Conservation (phyloP, 2,797 vertebrate genomes). For the Betta splendens region DNA sequence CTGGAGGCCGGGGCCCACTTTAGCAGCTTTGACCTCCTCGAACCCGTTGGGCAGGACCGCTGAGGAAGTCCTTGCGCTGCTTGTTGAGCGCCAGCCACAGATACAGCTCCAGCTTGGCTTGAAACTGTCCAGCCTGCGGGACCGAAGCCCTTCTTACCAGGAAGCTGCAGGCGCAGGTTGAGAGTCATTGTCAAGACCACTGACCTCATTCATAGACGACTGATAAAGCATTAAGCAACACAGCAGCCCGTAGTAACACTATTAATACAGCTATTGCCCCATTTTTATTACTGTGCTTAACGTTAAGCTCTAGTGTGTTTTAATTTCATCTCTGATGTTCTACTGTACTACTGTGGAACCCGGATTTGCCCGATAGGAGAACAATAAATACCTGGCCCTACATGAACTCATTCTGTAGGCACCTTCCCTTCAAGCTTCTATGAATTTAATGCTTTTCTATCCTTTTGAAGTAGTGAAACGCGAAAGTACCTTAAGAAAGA, state of each 20-base stretch:
- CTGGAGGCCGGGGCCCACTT: constrained; percentile 78
- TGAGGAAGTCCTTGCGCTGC: constrained; percentile 92
- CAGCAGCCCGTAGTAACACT: no score
- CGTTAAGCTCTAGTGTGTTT: no score
- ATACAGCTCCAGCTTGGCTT: constrained; percentile 96
- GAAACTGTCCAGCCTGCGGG: constrained; percentile 95
- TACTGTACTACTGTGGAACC: no score
- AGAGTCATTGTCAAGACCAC: no score
- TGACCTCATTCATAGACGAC: not conserved
- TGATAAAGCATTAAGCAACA: constrained; percentile 2
- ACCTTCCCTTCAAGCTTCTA: not conserved
- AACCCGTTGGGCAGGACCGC: constrained; percentile 93
- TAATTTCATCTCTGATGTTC: no score
- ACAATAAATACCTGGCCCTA: no score
- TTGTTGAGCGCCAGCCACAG: constrained; percentile 96
- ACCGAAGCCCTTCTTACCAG: constrained; percentile 93
- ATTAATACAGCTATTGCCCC: no score
- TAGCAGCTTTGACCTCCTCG: constrained; percentile 87
- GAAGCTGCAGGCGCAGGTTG: constrained; percentile 82
- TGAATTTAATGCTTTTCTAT: constrained; percentile 14
- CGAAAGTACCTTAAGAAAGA: constrained; percentile 93
- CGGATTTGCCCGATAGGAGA: no score
- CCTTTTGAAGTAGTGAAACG: not conserved
- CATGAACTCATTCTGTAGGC: no score
- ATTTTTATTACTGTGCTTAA: no score